Evolutionary conservation across 2,113 vertebrate genomes (phyloP).

Genomic region (Psilopsiagon aurifrons): DNA sequence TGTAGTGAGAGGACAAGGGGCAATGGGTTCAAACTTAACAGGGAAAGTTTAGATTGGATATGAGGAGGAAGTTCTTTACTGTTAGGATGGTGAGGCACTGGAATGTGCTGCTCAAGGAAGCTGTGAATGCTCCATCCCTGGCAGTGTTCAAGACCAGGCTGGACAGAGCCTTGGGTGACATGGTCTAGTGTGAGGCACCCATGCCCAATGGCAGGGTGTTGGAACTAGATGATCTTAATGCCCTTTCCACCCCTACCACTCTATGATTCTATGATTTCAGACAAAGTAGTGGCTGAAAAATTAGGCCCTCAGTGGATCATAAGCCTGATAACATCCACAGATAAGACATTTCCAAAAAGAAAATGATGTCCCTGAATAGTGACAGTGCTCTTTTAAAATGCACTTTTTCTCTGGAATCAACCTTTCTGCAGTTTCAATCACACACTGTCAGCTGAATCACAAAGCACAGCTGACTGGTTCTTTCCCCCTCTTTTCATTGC

Average conservation of each 20-base stretch:
- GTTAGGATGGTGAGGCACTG: background rate
- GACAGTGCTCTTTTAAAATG: background rate
- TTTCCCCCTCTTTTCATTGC: background rate
- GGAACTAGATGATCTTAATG: background rate
- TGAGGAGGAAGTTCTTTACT: background rate
- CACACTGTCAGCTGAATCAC: background rate
- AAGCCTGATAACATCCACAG: background rate
- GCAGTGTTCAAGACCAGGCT: background rate
- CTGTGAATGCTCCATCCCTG: background rate
- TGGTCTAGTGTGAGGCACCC: background rate
- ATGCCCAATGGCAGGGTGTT: background rate
- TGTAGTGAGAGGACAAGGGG: background rate
- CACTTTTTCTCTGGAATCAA: background rate
- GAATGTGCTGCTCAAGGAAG: background rate
- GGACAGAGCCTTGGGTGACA: background rate
- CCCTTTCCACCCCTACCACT: background rate
- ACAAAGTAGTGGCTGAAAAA: background rate
- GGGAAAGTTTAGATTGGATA: background rate
- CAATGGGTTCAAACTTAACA: background rate
- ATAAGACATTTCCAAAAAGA: background rate
- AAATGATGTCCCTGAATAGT: background rate
- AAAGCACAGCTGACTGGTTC: background rate
- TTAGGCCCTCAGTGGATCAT: fast-evolving
- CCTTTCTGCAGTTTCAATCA: background rate
- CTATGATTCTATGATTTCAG: background rate